Evolutionary conservation across 1,140 invertebrate genomes (phyloP), one percentile per base, ranked within the genome.

Genomic region (Drosophila virilis): DNA sequence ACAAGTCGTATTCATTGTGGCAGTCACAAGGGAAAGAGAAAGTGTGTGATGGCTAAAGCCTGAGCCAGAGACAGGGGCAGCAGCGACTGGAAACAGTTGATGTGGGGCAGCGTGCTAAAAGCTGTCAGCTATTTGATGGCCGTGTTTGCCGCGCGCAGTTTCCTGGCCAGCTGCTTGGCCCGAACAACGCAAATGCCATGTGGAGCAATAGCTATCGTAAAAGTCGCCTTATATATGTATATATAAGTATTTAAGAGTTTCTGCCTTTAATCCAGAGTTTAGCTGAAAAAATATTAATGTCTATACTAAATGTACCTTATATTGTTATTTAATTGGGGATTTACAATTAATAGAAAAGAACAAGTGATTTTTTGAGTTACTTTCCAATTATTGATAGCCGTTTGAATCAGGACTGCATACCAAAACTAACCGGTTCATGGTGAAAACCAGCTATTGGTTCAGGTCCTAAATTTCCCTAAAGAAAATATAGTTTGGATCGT

Each of bases 101-200:
- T 69, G 58, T 69, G 51, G 32, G 45, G 40, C 55, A 45, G 35
- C 28, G 43, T 62, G 51, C 52, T 51, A 75, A 75, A 71, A 75
- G 60, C 68, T 75, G 60, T 71, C 73, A 65, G 71, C 73, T 52
- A 60, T 75, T 75, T 75, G 68, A 75, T 75, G 60, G 33, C 22
- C 60, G 15, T 65, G 45, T 45, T 74, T 37, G n/a, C 37, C 12
- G 43, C n/a, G 33, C 28, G 1, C 48, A 38, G 38, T 35, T 9
- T 43, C 13, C 40, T 42, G 28, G 6, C 17, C 40, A 58, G 35
- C 45, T 73, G 48, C 6, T 32, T 28, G 12, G 37, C 28, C 3
- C 28, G 42, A 38, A 57, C 64, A 67, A 57, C 46, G 62, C 51
- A 38, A 64, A 51, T 33, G 33, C 62, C 57, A 35, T 48, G 33